Conservation (phyloP, 2,888 invertebrate genomes). For the Drosophila buzzatii region DNA sequence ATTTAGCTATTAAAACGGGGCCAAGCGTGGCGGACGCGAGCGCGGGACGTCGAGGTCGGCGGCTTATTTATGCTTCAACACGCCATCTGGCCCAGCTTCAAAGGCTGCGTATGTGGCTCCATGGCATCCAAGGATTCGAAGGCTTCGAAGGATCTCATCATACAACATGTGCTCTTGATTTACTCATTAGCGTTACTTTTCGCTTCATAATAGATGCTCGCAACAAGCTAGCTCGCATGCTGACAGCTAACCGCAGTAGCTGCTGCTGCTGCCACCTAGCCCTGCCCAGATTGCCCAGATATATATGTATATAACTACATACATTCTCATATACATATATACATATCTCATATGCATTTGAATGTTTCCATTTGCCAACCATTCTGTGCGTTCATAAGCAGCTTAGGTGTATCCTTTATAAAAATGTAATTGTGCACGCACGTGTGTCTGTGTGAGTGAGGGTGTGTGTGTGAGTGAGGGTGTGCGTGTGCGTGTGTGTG, state of each 20-base stretch:
- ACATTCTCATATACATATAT: not conserved
- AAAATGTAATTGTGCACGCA: slow-evolving; percentile 70
- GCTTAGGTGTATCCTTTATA: slow-evolving; percentile 78
- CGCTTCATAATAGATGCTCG: slow-evolving; percentile 79
- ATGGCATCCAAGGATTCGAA: slow-evolving; percentile 13
- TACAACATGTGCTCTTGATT: slow-evolving; percentile 77
- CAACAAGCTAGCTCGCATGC: slow-evolving; percentile 28
- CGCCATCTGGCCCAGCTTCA: slow-evolving; percentile 77
- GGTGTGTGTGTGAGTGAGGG: not conserved
- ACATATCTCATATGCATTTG: not conserved
- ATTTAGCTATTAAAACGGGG: slow-evolving; percentile 79
- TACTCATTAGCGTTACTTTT: slow-evolving; percentile 81
- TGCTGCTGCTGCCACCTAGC: no score
- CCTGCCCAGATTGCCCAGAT: no score
- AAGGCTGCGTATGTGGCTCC: slow-evolving; percentile 43
- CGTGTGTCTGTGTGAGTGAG: slow-evolving; percentile 11
- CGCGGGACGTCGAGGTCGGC: slow-evolving; percentile 4
- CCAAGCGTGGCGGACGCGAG: slow-evolving; percentile 31
- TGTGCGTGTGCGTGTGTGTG: slow-evolving; percentile 9
- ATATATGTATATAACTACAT: not conserved
- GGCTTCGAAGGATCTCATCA: slow-evolving; percentile 65
- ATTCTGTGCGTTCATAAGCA: slow-evolving; percentile 58
- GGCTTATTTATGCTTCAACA: slow-evolving; percentile 81
- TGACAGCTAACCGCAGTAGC: slow-evolving; percentile 62
- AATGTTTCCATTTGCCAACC: slow-evolving; percentile 3